Base-by-base conservation (phyloP, 2,113 vertebrate genomes). In the Syngnathoides biaculeatus region DNA sequence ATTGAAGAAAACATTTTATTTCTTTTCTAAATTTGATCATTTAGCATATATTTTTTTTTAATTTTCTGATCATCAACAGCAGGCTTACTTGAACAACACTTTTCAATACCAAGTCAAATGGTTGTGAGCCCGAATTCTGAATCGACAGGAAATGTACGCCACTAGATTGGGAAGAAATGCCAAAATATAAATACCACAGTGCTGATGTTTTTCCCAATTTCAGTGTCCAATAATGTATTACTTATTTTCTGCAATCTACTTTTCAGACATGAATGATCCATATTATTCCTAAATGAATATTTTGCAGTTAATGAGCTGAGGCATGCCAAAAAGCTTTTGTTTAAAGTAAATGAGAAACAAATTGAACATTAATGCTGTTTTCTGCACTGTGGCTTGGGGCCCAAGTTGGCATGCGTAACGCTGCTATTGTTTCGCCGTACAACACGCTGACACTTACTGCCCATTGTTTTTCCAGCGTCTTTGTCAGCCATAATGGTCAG, bases 391-490 rank as follows among this genome's bases (percentile, higher is more conserved):
- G 26, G 60, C 8, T 62, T 62, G 43, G 43, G n/a, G 5, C 30
- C 57, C 27, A 35, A 35, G 30, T 59, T 59, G 1, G 39, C 17
- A 9, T 38, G 15, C 3, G 72, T 73, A 72, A 73, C 71, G 62
- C 67, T 17, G 39, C 83, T 50, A 75, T 84, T 87, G 75, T 82
- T 56, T 72, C 57, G 35, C 61, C 35, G 22, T n/a, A 43, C 68
- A 53, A 69, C 75, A 72, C 24, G 15, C 19, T 79, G 75, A 64
- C 68, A 68, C 80, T 79, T 73, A 58, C 63, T 64, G 61, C 64
- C 65, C 77, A 83, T 81, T 83, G 81, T 85, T 76, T 85, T 76
- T 76, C 64, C 72, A 48, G 64, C 0, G 26, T 70, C 73, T 79
- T 80, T 81, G 80, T 85, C 61, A 64, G 30, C 13, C 22, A 58